Evolutionary conservation across 2,888 invertebrate genomes (phyloP).

Genomic region (Agrilus biguttatus): DNA sequence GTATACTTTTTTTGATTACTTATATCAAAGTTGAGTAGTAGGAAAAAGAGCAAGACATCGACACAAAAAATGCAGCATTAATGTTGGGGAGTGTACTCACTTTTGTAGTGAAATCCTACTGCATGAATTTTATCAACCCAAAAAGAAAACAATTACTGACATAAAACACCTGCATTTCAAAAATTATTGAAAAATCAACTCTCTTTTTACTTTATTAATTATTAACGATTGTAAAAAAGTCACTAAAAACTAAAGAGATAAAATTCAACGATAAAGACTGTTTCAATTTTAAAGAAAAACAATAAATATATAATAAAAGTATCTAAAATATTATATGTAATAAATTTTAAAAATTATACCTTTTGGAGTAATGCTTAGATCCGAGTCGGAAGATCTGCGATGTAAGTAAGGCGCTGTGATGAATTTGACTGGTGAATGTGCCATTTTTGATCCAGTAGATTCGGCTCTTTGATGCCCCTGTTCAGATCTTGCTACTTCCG

Average conservation of each 20-base stretch:
- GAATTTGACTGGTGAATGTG: slow-evolving; percentile 41
- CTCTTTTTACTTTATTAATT: no score
- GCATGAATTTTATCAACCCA: slow-evolving; percentile 20
- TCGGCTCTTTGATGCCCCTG: slow-evolving; percentile 38
- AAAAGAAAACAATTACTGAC: slow-evolving; percentile 12
- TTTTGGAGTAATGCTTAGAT: slow-evolving; percentile 85
- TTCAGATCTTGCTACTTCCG: slow-evolving; percentile 15
- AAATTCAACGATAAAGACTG: not conserved
- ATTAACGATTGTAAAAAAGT: slow-evolving; percentile 1
- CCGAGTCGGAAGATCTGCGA: slow-evolving; percentile 83
- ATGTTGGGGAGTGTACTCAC: slow-evolving; percentile 32
- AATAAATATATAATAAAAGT: not conserved
- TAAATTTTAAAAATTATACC: slow-evolving; percentile 39
- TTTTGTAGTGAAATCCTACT: slow-evolving; percentile 41
- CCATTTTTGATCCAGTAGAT: slow-evolving; percentile 39
- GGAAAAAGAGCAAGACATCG: slow-evolving; percentile 9
- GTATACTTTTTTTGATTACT: no score
- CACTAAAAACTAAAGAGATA: slow-evolving; percentile 6
- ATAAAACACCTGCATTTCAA: not conserved
- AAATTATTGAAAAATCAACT: no score
- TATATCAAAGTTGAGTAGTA: no score
- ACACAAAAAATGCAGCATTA: slow-evolving; percentile 14
- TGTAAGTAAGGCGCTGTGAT: slow-evolving; percentile 38
- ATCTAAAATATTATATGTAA: not conserved
- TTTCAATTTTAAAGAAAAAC: not conserved